Conservation (phyloP, 2,797 vertebrate genomes). For the Pseudomugil gertrudae region DNA sequence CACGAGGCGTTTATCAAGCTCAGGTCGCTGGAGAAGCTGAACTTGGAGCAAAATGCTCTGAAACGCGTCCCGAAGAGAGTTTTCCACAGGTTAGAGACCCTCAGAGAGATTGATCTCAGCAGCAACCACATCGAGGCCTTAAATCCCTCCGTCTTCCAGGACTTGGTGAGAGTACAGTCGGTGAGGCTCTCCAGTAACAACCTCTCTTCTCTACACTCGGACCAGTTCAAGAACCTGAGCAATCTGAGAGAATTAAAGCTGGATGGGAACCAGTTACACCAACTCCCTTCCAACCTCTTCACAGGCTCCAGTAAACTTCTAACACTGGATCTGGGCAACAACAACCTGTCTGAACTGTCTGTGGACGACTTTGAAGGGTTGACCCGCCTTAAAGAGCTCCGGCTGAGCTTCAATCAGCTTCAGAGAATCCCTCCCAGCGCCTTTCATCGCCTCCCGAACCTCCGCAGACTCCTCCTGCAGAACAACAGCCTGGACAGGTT, state of each 20-base stretch:
- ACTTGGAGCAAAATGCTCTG: conserved; percentile 66
- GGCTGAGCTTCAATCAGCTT: conserved; percentile 68
- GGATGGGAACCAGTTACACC: conserved; percentile 55
- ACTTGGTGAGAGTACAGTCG: conserved; percentile 34
- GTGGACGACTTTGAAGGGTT: conserved; percentile 42
- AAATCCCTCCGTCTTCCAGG: conserved; percentile 48
- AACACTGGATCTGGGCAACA: conserved; percentile 64
- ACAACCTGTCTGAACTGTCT: conserved; percentile 44
- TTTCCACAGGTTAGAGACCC: conserved; percentile 46
- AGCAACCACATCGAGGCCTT: conserved; percentile 64
- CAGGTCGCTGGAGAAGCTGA: conserved; percentile 59
- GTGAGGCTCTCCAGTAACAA: conserved; percentile 64
- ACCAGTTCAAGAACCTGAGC: conserved; percentile 53
- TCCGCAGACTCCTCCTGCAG: conserved; percentile 66
- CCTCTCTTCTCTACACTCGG: conserved; percentile 42
- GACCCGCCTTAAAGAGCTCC: conserved; percentile 53
- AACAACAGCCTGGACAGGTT: conserved; percentile 64
- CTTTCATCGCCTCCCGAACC: conserved; percentile 49
- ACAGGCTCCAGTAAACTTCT: conserved; percentile 37
- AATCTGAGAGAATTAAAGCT: conserved; percentile 62
- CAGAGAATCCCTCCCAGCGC: conserved; percentile 25
- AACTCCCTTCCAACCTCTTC: conserved; percentile 55
- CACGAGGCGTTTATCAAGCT: conserved; percentile 47
- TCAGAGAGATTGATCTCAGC: conserved; percentile 65
- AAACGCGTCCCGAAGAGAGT: conserved; percentile 46